These are phyloP conservation scores for Apodemia duryi DNA, from an alignment of 2,888 invertebrate species.

Conservation along the genomic window DNA sequence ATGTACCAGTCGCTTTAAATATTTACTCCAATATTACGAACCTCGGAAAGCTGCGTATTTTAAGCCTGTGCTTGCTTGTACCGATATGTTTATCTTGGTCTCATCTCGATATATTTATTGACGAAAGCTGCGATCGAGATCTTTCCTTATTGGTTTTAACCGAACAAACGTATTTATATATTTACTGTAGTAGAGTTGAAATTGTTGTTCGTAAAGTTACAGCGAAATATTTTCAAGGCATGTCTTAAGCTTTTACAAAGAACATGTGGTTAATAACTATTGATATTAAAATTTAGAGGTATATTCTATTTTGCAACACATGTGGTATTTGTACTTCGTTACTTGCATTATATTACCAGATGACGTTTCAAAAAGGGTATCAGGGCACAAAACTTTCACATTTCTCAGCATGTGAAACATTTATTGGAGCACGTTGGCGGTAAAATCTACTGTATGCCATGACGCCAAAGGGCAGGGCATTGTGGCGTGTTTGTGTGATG, in stretches of 20 bases:
- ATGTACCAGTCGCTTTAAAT: conserved; percentile 29
- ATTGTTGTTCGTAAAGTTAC: conserved; percentile 31
- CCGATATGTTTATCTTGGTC: conserved; percentile 71
- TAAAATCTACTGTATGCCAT: too few relatives aligned
- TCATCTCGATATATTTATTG: conserved; percentile 74
- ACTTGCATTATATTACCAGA: too few relatives aligned
- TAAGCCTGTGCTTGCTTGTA: conserved; percentile 53
- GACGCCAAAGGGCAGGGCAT: too few relatives aligned
- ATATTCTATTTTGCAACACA: too few relatives aligned
- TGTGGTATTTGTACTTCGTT: too few relatives aligned
- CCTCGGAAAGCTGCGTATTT: conserved; percentile 68
- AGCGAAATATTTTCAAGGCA: background rate
- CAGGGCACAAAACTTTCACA: too few relatives aligned
- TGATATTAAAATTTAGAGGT: too few relatives aligned
- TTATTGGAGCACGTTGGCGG: too few relatives aligned
- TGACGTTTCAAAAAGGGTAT: too few relatives aligned
- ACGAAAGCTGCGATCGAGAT: conserved; percentile 58
- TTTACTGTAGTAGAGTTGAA: conserved; percentile 50
- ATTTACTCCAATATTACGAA: conserved; percentile 67
- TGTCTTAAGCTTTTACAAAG: background rate
- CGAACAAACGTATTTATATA: conserved; percentile 45
- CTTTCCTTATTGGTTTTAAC: conserved; percentile 56
- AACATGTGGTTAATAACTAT: too few relatives aligned
- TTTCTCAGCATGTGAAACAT: too few relatives aligned
- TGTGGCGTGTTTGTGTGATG: too few relatives aligned